phyloP scores from a whole-genome alignment of 2,888 invertebrate genomes.

The Metellina segmentata region DNA sequence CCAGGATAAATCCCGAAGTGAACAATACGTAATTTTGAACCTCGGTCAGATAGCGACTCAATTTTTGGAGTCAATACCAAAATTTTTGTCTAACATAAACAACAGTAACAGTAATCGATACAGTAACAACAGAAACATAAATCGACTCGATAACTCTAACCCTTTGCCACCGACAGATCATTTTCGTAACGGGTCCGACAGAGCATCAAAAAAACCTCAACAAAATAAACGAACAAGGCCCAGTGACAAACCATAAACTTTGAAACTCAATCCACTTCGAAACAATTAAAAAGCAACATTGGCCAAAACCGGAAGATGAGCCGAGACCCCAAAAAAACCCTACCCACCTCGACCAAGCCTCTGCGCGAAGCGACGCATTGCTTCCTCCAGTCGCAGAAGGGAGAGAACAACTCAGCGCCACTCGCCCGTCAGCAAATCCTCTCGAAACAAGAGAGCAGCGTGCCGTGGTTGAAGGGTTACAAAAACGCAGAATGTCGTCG shows the following conservation, averaged over 20 bases:
- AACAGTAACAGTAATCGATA: too few relatives aligned
- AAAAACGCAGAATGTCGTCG: conserved; percentile 2
- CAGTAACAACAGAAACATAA: too few relatives aligned
- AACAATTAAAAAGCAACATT: neutral
- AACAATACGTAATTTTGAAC: too few relatives aligned
- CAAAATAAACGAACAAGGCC: neutral
- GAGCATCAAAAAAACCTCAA: too few relatives aligned
- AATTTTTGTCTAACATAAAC: too few relatives aligned
- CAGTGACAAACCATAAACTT: neutral
- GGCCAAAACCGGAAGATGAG: neutral
- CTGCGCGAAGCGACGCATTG: neutral
- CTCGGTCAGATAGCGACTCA: too few relatives aligned
- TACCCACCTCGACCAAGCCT: neutral
- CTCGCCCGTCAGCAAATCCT: neutral
- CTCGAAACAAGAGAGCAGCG: neutral
- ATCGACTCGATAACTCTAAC: too few relatives aligned
- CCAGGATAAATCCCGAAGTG: too few relatives aligned
- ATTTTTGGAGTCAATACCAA: too few relatives aligned
- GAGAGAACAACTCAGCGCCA: neutral
- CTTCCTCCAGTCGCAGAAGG: neutral
- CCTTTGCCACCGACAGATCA: too few relatives aligned
- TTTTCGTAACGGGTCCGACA: too few relatives aligned
- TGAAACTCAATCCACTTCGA: neutral
- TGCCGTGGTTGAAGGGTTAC: neutral
- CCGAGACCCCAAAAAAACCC: neutral